Base-by-base conservation (phyloP, 2,888 invertebrate species). In the Leptinotarsa tumamoca region DNA sequence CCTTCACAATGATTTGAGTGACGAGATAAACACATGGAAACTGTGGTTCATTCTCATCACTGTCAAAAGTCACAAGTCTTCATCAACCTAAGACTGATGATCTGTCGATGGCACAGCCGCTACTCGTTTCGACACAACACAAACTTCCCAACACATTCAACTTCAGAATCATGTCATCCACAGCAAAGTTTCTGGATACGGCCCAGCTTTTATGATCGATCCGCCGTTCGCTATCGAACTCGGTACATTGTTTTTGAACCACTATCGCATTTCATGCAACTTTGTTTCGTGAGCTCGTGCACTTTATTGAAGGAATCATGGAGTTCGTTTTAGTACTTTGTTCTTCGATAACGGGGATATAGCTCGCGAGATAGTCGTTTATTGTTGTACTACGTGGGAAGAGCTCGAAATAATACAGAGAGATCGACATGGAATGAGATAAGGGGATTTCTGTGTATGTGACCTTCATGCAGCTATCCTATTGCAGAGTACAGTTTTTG, bases 241-340 rank as follows among this genome's bases (percentile, higher is more conserved):
- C 58, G 4, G 58, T 58, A 33, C 43, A 63, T 63, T 43, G 63
- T 63, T 63, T 43, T 63, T 63, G 43, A 63, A 63, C 27, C 63
- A 43, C 10, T 43, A 63, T 63, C 63, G 63, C 63, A 63, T 63
- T 58, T 63, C 63, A 63, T 63, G 63, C 27, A 63, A 63, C 63
- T 63, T 63, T 43, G 43, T 63, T 63, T 13, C 43, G 43, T 63
- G 63, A 63, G 63, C 27, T n/a, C 63, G 10, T 2, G 63, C 63
- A 63, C 33, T 63, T 63, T 63, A 63, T 63, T 4, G 63, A 33
- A 63, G 63, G 43, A 63, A 63, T 63, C 63, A 63, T 63, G 63
- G 43, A 63, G 63, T 63, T 43, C n/a, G 10, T 43, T 33, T 63
- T 33, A 63, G 43, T 63, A 63, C 63, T 63, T 63, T n/a, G 63